These are phyloP conservation scores for Nestor notabilis DNA, from an alignment of 2,113 vertebrate species.

Conservation along the genomic window DNA sequence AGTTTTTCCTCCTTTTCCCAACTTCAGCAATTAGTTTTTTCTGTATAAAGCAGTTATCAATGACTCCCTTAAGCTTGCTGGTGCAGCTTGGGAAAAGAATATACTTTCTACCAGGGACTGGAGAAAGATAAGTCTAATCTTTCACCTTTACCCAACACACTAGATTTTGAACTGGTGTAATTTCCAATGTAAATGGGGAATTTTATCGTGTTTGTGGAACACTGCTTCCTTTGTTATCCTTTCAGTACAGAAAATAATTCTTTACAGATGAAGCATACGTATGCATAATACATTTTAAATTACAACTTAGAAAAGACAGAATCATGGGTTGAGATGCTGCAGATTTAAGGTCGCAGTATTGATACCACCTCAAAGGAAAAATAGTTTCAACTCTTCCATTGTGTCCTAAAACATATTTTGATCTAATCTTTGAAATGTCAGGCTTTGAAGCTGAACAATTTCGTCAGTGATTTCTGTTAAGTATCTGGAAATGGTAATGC, in stretches of 20 bases:
- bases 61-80: not conserved
- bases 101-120: not conserved
- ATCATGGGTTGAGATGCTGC: not conserved
- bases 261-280: not conserved
- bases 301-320: not conserved
- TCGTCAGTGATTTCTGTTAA: not conserved
- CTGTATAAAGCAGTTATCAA: not conserved
- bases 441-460: not conserved
- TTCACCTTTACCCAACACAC: not conserved
- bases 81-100: not conserved
- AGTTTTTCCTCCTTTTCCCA: not conserved
- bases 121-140: constrained; percentile 6
- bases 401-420: not conserved
- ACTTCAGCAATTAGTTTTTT: not conserved
- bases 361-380: not conserved
- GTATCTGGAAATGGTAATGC: not conserved
- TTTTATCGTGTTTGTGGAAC: constrained; percentile 16
- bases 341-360: not conserved
- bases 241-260: not conserved
- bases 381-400: not conserved
- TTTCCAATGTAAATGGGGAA: constrained; percentile 3
- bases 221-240: not conserved
- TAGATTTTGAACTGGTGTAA: constrained; percentile 29
- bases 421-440: not conserved
- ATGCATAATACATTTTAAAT: not conserved